phyloP scores from a whole-genome alignment of 35 echinoderm and acorn worm genomes.

The Ophioderma brevispina region DNA sequence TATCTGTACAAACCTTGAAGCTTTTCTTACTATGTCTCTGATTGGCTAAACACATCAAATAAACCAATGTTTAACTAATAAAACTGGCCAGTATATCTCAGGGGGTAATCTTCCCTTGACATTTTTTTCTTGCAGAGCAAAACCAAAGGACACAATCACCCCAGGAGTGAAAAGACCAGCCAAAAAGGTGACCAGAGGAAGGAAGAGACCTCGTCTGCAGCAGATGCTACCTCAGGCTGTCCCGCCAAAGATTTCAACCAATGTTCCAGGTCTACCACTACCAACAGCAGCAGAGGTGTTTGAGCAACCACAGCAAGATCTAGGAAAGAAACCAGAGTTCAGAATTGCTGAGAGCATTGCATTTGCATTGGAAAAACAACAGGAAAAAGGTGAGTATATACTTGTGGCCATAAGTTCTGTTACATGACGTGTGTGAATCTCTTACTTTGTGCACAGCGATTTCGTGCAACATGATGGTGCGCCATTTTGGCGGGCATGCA shows the following conservation, averaged over 20 bases:
- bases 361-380: constrained; percentile 40
- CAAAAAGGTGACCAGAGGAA: constrained; percentile 2
- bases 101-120: too few relatives aligned
- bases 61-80: too few relatives aligned
- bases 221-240: constrained; percentile 31
- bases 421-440: too few relatives aligned
- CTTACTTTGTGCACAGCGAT: too few relatives aligned
- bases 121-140: background rate
- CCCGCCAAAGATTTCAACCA: background rate
- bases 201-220: constrained; percentile 44
- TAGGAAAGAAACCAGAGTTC: constrained; percentile 76
- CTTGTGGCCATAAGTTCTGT: too few relatives aligned
- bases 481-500: too few relatives aligned
- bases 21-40: too few relatives aligned
- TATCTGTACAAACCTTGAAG: too few relatives aligned
- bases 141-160: background rate
- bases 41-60: too few relatives aligned
- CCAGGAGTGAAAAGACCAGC: constrained; percentile 53
- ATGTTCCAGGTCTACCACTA: background rate
- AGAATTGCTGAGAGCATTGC: constrained; percentile 73
- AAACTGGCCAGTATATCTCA: too few relatives aligned
- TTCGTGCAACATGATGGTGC: too few relatives aligned
- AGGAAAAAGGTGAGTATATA: background rate
- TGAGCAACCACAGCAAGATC: constrained; percentile 51
- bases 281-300: constrained; percentile 59